Base-by-base conservation (phyloP, 2,797 vertebrate genomes). In the Acanthurus tractus region DNA sequence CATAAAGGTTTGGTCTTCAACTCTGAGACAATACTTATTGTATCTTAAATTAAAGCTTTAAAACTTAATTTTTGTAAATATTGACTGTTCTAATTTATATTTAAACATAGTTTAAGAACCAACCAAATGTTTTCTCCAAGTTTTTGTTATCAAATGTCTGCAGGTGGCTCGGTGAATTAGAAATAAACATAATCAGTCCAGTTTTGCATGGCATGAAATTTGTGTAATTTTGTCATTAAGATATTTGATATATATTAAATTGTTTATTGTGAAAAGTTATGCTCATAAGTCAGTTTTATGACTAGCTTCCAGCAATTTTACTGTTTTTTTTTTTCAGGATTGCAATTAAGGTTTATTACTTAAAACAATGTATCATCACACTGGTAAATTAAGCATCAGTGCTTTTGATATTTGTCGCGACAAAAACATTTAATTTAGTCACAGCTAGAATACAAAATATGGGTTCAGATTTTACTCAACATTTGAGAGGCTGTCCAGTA, bases 101-200 rank as follows among this genome's bases (percentile, higher is more conserved):
- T 46, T 46, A 3, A 50, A 22, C 22, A 12, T 22, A 13, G 18
- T 20, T 49, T 20, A 40, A 40, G 38, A 8, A 7, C 38, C 11
- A 8, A 13, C 10, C 10, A 4, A 52, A 23, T 12, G 20, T 42
- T 53, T 53, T 12, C 36, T 22, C 18, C 49, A 10, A 8, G 15
- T 55, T 67, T 2, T 0, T 29, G 3, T 34, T 17, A 55, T 45
- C 12, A 29, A 54, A 65, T 9, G 11, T 53, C 48, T 42, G 49
- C 6, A 42, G 36, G 63, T 12, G 3, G 36, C 42, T 66, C 17
- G 20, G 1, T 17, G 15, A 54, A 22, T 49, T 22, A 15, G n/a
- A 64, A 52, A 64, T 17, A 40, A 52, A 54, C 13, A n/a, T 53
- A 11, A 53, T 20, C 55, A 38, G n/a, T 58, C 29, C 20, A 23